Conservation (phyloP, 2,888 invertebrate genomes). For the Carpatolechia fugitivella region DNA sequence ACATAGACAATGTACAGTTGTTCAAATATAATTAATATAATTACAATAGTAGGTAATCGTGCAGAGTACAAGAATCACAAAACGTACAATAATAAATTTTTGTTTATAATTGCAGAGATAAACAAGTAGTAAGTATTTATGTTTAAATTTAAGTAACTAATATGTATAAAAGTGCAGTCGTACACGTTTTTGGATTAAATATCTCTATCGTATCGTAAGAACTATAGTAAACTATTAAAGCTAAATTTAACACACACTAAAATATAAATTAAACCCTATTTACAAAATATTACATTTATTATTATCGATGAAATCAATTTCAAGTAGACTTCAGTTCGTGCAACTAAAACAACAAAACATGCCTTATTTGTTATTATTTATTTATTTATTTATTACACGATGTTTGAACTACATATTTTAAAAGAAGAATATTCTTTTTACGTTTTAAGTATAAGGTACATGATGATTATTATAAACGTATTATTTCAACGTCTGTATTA, state of each 20-base stretch:
- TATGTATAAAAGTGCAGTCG: conserved; percentile 40
- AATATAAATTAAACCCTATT: conserved; percentile 71
- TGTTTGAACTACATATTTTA: conserved; percentile 1
- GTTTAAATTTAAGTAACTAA: conserved; percentile 33
- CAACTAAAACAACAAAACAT: conserved; percentile 5
- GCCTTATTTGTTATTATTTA: not conserved
- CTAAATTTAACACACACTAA: conserved; percentile 63
- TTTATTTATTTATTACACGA: not conserved
- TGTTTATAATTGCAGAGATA: conserved; percentile 24
- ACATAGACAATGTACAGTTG: conserved; percentile 61
- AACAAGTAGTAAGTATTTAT: conserved; percentile 16
- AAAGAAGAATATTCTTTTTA: not conserved
- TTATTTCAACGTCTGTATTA: not conserved
- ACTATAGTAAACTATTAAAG: conserved; percentile 74
- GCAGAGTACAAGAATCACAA: conserved; percentile 28
- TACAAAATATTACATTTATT: conserved; percentile 71
- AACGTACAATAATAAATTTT: not conserved
- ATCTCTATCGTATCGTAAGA: conserved; percentile 35
- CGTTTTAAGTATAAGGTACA: not conserved
- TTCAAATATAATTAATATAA: conserved; percentile 44
- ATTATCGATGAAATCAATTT: not conserved
- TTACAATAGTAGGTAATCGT: conserved; percentile 36
- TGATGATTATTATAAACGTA: not conserved
- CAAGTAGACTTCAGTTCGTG: conserved; percentile 1
- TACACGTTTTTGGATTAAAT: conserved; percentile 70